Conservation (phyloP, 2,113 vertebrate genomes). For the Ctenodactylus gundi region DNA sequence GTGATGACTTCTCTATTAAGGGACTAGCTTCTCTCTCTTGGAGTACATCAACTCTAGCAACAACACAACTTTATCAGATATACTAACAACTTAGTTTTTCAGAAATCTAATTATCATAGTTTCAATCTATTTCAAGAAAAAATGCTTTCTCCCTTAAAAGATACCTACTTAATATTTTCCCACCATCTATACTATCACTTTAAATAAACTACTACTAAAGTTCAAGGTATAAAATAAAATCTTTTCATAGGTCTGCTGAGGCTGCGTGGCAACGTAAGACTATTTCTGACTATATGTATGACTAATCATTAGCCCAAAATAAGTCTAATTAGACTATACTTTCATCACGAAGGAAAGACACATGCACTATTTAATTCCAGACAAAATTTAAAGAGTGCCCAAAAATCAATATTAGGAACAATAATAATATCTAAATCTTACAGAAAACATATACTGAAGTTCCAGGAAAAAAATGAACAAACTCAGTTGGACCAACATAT, state of each 20-base stretch:
- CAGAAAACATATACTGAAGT: not conserved
- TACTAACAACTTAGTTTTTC: not conserved
- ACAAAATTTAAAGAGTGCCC: conserved; percentile 2
- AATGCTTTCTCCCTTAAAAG: not conserved
- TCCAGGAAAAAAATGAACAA: not conserved
- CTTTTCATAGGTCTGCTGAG: not conserved
- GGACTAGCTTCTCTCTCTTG: not conserved
- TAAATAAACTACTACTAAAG: conserved; percentile 7
- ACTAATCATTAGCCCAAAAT: not conserved
- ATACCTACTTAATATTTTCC: not conserved
- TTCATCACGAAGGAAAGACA: not conserved
- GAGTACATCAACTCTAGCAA: not conserved
- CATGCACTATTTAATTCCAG: conserved; percentile 2
- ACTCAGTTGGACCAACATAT: not conserved
- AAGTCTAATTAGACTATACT: not conserved
- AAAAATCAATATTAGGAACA: not conserved
- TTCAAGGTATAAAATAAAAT: not conserved
- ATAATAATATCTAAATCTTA: not conserved
- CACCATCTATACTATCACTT: not conserved
- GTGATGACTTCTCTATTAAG: not conserved
- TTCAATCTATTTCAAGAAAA: conserved; percentile 9
- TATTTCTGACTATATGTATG: not conserved
- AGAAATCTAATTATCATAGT: not conserved
- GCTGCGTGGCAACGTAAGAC: not conserved
- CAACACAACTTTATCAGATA: not conserved